phyloP scores from a whole-genome alignment of 2,797 vertebrate species.

The Nyctibius grandis region DNA sequence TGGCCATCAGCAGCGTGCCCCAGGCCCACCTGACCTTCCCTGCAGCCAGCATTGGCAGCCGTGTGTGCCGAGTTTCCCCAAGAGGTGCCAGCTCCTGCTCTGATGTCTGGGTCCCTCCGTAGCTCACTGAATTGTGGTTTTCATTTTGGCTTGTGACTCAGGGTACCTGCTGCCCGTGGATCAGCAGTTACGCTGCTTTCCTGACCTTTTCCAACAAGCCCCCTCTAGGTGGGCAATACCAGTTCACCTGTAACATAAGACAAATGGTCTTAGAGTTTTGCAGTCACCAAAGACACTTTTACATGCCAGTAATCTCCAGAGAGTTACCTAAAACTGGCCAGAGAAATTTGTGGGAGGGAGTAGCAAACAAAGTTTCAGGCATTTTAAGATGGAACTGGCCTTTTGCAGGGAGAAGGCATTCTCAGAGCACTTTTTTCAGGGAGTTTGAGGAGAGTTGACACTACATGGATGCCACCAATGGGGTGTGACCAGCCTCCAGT shows the following conservation, averaged over 20 bases:
- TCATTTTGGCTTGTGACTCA: background rate
- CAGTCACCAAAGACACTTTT: background rate
- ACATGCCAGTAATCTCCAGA: background rate
- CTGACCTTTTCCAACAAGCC: background rate
- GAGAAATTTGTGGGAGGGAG: background rate
- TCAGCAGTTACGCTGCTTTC: background rate
- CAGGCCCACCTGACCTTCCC: background rate
- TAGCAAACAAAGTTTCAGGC: background rate
- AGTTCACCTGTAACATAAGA: background rate
- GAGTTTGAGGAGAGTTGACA: background rate
- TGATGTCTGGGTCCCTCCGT: background rate
- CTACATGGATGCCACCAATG: background rate
- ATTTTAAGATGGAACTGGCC: background rate
- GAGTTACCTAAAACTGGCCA: background rate
- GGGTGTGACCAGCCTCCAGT: background rate
- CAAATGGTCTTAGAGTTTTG: background rate
- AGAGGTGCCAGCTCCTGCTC: background rate
- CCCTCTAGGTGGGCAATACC: background rate
- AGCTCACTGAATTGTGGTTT: background rate
- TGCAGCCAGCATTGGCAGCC: background rate
- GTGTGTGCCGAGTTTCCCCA: rapidly evolving
- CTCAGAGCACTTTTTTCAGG: background rate
- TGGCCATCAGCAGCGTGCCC: background rate
- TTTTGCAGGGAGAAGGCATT: background rate
- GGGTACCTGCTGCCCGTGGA: background rate